Conservation (phyloP, 2,888 invertebrate species). For the Germaria angustata region DNA sequence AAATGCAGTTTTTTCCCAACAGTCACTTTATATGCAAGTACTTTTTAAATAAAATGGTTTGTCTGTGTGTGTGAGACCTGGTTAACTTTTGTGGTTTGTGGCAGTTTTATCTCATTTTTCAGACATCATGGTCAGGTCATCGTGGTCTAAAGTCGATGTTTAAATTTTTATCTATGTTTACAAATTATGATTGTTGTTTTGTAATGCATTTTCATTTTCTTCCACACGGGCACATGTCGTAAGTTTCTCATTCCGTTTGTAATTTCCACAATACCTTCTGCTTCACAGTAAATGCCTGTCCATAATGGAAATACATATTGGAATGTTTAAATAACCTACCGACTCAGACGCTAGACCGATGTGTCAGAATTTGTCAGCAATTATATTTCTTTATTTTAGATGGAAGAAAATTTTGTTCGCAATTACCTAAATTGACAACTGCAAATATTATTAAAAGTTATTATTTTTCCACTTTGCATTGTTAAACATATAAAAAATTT, state of each 20-base stretch:
- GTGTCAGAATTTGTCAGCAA: too few relatives aligned
- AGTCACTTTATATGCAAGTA: background rate
- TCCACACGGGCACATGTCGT: background rate
- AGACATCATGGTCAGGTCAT: slow-evolving; percentile 25
- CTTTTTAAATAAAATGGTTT: background rate
- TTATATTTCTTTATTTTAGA: too few relatives aligned
- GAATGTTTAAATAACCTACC: too few relatives aligned
- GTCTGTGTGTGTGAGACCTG: background rate
- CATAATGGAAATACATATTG: too few relatives aligned
- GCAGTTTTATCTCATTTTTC: background rate
- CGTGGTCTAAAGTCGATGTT: slow-evolving; percentile 30
- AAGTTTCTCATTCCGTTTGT: background rate
- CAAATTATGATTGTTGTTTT: slow-evolving; percentile 42
- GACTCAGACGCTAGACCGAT: too few relatives aligned
- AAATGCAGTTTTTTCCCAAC: background rate
- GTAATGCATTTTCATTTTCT: slow-evolving; percentile 12
- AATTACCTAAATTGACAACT: too few relatives aligned
- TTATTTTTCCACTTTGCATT: too few relatives aligned
- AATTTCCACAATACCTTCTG: background rate
- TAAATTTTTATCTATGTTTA: slow-evolving; percentile 32
- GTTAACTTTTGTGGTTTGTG: slow-evolving; percentile 33
- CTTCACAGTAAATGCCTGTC: too few relatives aligned
- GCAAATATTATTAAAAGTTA: too few relatives aligned
- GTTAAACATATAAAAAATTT: too few relatives aligned
- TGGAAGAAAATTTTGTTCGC: too few relatives aligned